Conservation (phyloP, 2,797 vertebrate species). For the Trachops cirrhosus region DNA sequence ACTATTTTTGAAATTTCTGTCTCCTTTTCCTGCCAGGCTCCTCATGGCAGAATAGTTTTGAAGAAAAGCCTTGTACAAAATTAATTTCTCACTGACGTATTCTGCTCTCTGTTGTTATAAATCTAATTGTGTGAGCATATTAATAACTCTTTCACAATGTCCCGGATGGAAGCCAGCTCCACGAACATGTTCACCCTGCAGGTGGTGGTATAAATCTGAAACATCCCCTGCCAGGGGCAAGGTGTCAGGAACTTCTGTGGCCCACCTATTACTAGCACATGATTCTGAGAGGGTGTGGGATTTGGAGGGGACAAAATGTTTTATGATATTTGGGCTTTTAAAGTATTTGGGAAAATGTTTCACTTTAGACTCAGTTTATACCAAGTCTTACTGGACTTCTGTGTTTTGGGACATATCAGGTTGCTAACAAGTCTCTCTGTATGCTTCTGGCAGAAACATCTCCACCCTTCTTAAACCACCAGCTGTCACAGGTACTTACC, state of each 20-base stretch:
- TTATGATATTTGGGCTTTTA: background rate
- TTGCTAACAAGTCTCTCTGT: background rate
- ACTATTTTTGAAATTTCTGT: background rate
- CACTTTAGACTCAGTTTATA: background rate
- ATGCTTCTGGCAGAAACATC: background rate
- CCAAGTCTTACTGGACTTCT: background rate
- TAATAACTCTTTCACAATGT: background rate
- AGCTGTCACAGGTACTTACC: background rate
- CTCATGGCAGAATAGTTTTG: background rate
- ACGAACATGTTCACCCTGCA: background rate
- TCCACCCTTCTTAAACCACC: background rate
- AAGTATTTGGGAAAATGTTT: background rate
- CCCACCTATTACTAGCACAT: rapidly evolving
- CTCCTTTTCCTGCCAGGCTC: background rate
- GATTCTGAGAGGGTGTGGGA: rapidly evolving
- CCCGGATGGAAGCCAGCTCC: background rate
- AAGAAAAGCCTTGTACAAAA: background rate
- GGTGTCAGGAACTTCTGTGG: background rate
- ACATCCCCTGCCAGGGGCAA: rapidly evolving
- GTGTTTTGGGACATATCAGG: background rate
- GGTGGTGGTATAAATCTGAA: background rate
- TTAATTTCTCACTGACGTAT: background rate
- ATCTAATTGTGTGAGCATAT: background rate
- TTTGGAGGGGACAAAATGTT: rapidly evolving
- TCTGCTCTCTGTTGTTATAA: background rate